Evolutionary conservation across 2,888 invertebrate genomes (phyloP), one percentile per base, ranked within the genome.

Genomic region (Phanerotoma sp.): DNA sequence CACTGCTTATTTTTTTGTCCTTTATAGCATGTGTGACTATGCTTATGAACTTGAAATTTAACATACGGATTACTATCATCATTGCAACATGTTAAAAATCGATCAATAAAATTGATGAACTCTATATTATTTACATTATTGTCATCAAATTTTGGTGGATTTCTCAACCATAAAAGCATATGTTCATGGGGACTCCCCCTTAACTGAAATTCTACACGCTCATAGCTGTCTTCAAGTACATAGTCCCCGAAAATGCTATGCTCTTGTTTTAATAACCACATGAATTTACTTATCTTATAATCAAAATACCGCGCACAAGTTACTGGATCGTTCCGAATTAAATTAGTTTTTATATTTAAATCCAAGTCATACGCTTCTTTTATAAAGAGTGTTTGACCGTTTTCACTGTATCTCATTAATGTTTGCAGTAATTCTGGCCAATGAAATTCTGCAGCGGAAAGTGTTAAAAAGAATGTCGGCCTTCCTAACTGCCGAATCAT

Each of bases 361-460:
- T 38, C 18, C 16, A 38, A 16, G 15, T 38, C 18, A 16, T 38
- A 20, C 5, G 37, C 37, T 38, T 38, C 16, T 38, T 38, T 16
- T 16, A 16, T 4, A n/a, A 15, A 35, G n/a, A 35, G n/a, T 13
- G 5, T 42, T 41, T 21, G 30, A 3, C 22, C 40, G 10, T 18
- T 33, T 20, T 48, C 18, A 35, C 49, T 56, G 46, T 68, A 65
- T 62, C 71, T 74, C 57, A 70, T 66, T 4, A 78, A 64, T 64
- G 71, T 25, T 44, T 57, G 66, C 1, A 78, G 62, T 35, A 77
- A 57, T 61, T 48, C 58, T 20, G 63, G 9, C 77, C 77, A 78
- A 32, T 64, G 60, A 59, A 69, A 58, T 69, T 79, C 78, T 60
- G 75, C 75, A 2, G 76, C 75, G 63, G 75, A 74, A 66, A 77